phyloP scores from a whole-genome alignment of 1,140 invertebrate species.

The Elysia chlorotica region DNA sequence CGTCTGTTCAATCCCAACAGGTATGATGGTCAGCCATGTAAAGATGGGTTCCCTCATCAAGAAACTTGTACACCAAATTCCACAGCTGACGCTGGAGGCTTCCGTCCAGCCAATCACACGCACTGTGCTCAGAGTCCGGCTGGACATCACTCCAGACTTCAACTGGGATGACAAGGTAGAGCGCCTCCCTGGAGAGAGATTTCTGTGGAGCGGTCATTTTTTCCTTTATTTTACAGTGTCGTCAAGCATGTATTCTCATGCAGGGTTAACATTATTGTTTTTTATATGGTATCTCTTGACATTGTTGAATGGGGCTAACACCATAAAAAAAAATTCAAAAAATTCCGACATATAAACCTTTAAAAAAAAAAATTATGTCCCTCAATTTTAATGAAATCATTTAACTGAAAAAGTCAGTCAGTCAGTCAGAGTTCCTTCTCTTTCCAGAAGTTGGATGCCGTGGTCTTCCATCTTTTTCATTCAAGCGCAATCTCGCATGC shows the following conservation, averaged over 20 bases:
- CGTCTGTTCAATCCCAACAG: too few relatives aligned
- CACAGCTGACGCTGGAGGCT: constrained; percentile 80
- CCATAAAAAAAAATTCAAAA: too few relatives aligned
- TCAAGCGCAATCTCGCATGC: too few relatives aligned
- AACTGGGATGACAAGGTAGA: constrained; percentile 62
- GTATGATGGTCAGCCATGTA: constrained; percentile 77
- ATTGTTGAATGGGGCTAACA: too few relatives aligned
- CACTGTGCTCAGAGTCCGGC: constrained; percentile 81
- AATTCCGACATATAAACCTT: too few relatives aligned
- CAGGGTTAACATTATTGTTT: not conserved
- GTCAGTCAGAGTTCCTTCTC: not conserved
- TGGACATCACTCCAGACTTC: constrained; percentile 84
- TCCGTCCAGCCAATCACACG: constrained; percentile 94
- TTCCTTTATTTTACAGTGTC: not conserved
- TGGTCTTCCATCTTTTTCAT: too few relatives aligned
- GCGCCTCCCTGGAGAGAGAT: too few relatives aligned
- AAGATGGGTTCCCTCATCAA: constrained; percentile 79
- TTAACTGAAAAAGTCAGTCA: not conserved
- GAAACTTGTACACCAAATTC: constrained; percentile 84
- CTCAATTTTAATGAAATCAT: not conserved
- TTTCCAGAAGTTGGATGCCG: too few relatives aligned
- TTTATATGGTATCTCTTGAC: too few relatives aligned
- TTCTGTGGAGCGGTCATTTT: too few relatives aligned
- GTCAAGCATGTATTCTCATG: not conserved
- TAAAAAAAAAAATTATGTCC: too few relatives aligned